Conservation (phyloP, 2,797 vertebrate genomes). For the Gila robusta region DNA sequence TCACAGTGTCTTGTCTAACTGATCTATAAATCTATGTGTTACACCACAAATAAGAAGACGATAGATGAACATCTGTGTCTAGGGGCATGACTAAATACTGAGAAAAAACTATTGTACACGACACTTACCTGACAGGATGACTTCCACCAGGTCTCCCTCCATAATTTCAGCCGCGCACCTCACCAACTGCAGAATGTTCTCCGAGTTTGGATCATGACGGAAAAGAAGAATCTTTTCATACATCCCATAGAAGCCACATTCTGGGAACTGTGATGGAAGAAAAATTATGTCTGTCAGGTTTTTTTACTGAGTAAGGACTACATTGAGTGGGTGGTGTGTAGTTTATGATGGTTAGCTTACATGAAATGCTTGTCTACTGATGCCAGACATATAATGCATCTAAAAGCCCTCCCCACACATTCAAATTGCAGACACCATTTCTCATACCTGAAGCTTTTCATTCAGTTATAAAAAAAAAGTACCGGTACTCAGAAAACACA, state of each 20-base stretch:
- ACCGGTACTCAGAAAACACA: neutral
- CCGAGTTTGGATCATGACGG: constrained; percentile 89
- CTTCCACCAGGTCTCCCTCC: constrained; percentile 96
- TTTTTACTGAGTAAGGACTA: neutral
- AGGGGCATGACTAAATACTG: neutral
- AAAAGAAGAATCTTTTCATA: constrained; percentile 98
- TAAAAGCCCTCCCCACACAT: constrained; percentile 38
- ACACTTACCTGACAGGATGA: constrained; percentile 91
- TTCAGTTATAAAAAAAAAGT: neutral
- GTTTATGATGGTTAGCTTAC: constrained; percentile 38
- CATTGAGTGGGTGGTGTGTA: constrained; percentile 15
- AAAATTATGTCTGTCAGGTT: constrained; percentile 17
- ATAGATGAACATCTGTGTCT: neutral
- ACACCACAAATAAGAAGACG: neutral
- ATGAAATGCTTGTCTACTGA: constrained; percentile 17
- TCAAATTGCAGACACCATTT: constrained; percentile 32
- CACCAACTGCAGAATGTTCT: constrained; percentile 94
- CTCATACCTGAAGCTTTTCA: constrained; percentile 30
- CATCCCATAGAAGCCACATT: constrained; percentile 97
- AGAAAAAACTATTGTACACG: neutral
- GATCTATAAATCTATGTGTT: constrained; percentile 20
- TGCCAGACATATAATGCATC: constrained; percentile 26
- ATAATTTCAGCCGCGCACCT: constrained; percentile 91
- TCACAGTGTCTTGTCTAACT: constrained; percentile 22
- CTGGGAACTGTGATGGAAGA: constrained; percentile 86